Evolutionary conservation across 2,113 vertebrate genomes (phyloP).

Genomic region (Marmota monax): DNA sequence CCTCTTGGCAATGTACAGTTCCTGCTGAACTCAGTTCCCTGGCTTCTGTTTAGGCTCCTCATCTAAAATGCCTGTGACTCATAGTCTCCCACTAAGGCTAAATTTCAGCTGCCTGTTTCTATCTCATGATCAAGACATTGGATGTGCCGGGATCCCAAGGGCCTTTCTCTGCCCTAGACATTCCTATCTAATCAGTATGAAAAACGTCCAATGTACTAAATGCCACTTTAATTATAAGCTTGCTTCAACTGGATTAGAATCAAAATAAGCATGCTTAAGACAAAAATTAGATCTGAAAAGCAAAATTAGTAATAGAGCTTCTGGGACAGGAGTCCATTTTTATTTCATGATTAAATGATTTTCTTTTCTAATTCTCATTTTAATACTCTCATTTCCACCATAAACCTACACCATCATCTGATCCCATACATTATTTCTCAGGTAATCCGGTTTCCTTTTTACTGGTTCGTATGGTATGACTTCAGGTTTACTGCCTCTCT

Average conservation of each 20-base stretch:
- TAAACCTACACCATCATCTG: background rate
- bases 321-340: slow-evolving; percentile 53
- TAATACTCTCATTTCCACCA: slow-evolving; percentile 51
- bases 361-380: slow-evolving; percentile 65
- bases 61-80: slow-evolving; percentile 34
- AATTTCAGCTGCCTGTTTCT: background rate
- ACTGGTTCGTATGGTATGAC: background rate
- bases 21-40: background rate
- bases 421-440: background rate
- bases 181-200: slow-evolving; percentile 65
- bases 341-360: slow-evolving; percentile 62
- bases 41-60: background rate
- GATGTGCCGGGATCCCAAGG: slow-evolving; percentile 10
- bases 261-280: slow-evolving; percentile 72
- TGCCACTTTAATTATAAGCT: slow-evolving; percentile 78
- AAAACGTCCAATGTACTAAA: slow-evolving; percentile 56
- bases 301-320: slow-evolving; percentile 63
- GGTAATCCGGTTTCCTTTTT: background rate
- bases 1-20: background rate
- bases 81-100: background rate
- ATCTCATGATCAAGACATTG: background rate
- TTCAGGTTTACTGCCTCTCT: background rate
- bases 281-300: slow-evolving; percentile 66
- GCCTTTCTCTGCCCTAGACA: slow-evolving; percentile 13
- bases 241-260: slow-evolving; percentile 72